Conservation (phyloP, 2,113 vertebrate species). For the Zingel zingel region DNA sequence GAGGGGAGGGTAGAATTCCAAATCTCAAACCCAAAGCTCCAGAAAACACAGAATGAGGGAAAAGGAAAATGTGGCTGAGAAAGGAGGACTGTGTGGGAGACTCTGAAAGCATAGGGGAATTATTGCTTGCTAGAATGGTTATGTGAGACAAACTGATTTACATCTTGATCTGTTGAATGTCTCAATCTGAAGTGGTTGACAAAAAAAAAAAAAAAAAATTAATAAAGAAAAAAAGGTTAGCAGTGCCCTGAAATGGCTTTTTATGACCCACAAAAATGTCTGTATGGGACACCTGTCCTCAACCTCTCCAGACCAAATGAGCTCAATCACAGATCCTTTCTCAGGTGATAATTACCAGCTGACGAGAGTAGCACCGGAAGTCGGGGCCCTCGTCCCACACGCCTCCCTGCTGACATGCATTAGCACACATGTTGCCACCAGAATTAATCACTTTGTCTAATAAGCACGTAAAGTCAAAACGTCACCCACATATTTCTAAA, state of each 20-base stretch:
- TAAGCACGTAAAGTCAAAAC: constrained; percentile 54
- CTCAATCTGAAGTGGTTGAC: background rate
- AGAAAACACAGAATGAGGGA: constrained; percentile 32
- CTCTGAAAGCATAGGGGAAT: constrained; percentile 1
- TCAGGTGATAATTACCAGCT: constrained; percentile 69
- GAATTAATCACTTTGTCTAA: constrained; percentile 69
- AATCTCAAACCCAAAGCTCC: constrained; percentile 32
- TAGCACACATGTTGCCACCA: constrained; percentile 62
- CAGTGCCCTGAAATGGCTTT: constrained; percentile 1
- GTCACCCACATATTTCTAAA: constrained; percentile 73
- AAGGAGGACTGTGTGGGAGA: constrained; percentile 17
- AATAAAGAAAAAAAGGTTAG: too few relatives aligned
- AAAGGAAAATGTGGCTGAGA: constrained; percentile 29
- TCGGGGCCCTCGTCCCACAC: constrained; percentile 49
- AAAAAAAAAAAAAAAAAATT: background rate
- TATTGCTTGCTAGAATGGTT: constrained; percentile 12
- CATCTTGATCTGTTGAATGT: constrained; percentile 6
- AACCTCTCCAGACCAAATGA: constrained; percentile 30
- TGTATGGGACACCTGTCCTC: constrained; percentile 6
- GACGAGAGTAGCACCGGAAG: constrained; percentile 51
- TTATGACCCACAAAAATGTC: background rate
- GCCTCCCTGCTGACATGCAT: constrained; percentile 57
- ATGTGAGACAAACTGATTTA: constrained; percentile 4
- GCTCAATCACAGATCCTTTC: constrained; percentile 50
- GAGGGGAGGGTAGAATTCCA: constrained; percentile 58